These are phyloP conservation scores for Pampusana beccarii DNA, from an alignment of 2,113 vertebrate genomes.

Conservation along the genomic window DNA sequence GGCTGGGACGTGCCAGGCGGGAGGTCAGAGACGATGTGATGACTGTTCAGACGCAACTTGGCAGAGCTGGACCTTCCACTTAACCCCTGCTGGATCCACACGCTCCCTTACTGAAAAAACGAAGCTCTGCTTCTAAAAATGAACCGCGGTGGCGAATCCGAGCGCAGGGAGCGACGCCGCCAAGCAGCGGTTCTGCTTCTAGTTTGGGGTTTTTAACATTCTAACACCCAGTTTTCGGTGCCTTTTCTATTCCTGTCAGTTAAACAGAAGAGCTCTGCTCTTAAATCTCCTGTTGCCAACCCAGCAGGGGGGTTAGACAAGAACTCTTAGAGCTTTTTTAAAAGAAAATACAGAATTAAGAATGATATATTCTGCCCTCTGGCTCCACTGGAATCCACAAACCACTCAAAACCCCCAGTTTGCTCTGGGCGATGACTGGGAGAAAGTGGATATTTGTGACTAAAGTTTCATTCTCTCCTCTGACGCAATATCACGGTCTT, in stretches of 20 bases:
- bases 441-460: not conserved
- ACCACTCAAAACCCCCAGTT: not conserved
- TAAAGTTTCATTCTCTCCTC: not conserved
- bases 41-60: no score
- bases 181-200: not conserved
- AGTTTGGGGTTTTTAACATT: not conserved
- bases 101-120: no score
- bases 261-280: not conserved
- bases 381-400: not conserved
- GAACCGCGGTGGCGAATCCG: not conserved
- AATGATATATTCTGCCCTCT: not conserved
- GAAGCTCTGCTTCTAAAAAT: no score
- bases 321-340: not conserved
- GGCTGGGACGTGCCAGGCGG: no score
- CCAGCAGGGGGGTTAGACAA: not conserved
- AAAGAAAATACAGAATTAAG: not conserved
- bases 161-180: fast-evolving
- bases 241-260: not conserved
- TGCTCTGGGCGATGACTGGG: not conserved
- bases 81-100: not conserved
- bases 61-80: not conserved
- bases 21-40: no score
- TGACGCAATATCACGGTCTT: fast-evolving
- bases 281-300: not conserved
- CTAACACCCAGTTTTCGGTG: not conserved